Evolutionary conservation across 2,888 invertebrate genomes (phyloP), one percentile per base, ranked within the genome.

Genomic region (Leucania comma): DNA sequence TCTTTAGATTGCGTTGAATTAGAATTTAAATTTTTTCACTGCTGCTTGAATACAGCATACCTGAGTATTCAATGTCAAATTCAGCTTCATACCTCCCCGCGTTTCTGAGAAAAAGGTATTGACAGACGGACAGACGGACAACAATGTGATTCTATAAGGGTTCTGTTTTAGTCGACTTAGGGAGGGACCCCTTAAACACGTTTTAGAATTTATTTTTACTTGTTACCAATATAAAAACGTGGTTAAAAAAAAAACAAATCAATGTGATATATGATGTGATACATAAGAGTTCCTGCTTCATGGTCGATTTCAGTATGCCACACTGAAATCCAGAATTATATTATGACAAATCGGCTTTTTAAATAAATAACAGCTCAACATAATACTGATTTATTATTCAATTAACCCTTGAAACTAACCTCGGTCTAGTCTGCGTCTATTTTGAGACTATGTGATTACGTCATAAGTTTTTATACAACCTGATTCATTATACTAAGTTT

Each of bases 401-500:
- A 57, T 58, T 69, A 67, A 72, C 61, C 65, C 68, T 66, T 67
- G 69, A 68, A 72, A 61, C 26, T 69, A 64, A 29, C 68, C 73
- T 75, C 24, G 59, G 42, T 78, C 63, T 70, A 72, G 50, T 60
- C 65, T 66, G 46, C 14, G 32, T 67, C 69, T 75, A 82, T 72
- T 78, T 58, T 26, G 24, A 78, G 69, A 70, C 63, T 50, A 29
- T 54, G 50, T 57, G 58, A n/a, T 70, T 54, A 57, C 22, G 60
- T 68, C 59, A 76, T 24, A 12, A 68, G 64, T 72, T 82, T 68
- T 62, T 72, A 56, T 62, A 62, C 53, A 62, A 68, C 61, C 67
- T 68, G 53, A 56, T 70, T 77, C 12, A 42, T 57, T 50, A 58
- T 38, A 60, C 35, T 56, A 56, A 59, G n/a, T 60, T 56, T 53